Evolutionary conservation across 53 echinoderm and acorn worm genomes (phyloP).

Genomic region (Apostichopus leukothele): DNA sequence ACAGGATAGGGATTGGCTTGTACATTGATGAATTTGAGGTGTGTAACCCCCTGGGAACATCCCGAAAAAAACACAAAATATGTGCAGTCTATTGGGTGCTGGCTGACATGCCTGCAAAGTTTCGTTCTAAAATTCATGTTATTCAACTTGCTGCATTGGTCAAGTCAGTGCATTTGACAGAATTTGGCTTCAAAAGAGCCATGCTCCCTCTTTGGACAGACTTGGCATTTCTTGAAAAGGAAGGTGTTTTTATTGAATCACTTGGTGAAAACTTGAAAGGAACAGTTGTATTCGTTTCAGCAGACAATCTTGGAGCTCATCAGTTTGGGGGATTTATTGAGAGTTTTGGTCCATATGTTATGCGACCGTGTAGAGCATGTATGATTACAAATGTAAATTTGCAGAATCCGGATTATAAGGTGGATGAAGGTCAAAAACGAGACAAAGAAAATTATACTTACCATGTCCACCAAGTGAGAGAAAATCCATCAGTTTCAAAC

Average conservation of each 20-base stretch:
- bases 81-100: conserved; percentile 17
- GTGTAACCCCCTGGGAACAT: conserved; percentile 1
- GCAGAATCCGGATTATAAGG: background rate
- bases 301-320: too few relatives aligned
- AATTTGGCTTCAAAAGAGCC: background rate
- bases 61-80: conserved; percentile 11
- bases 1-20: background rate
- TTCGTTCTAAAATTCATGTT: background rate
- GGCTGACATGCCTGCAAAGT: background rate
- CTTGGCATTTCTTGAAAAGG: background rate
- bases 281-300: too few relatives aligned
- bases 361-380: conserved; percentile 28
- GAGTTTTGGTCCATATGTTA: background rate
- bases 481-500: conserved; percentile 1
- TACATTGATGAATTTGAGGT: conserved; percentile 37
- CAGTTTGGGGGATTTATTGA: too few relatives aligned
- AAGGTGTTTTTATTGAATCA: background rate
- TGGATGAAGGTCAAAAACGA: background rate
- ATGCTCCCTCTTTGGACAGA: background rate
- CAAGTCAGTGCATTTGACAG: background rate
- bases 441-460: conserved; percentile 28
- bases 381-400: conserved; percentile 26
- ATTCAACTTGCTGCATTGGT: background rate
- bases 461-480: conserved; percentile 16
- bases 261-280: too few relatives aligned